Conservation (phyloP, 2,797 vertebrate species). For the Pseudochirops cupreus region DNA sequence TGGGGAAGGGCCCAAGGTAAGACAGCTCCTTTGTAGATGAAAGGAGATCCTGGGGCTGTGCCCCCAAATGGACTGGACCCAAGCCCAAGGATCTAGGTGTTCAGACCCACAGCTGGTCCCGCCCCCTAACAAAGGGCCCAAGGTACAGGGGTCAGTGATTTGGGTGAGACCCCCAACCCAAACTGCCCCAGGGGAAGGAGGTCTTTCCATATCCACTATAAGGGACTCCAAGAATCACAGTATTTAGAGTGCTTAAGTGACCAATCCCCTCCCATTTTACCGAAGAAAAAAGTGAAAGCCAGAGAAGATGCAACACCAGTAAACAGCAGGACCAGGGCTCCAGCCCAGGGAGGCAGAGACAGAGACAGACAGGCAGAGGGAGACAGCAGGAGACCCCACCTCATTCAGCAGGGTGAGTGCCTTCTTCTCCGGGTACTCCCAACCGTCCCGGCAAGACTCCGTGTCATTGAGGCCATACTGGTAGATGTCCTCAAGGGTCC, state of each 20-base stretch:
- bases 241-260: not conserved
- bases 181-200: not conserved
- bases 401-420: conserved; percentile 86
- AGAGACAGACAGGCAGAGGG: not conserved
- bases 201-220: not conserved
- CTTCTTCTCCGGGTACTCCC: conserved; percentile 83
- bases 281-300: not conserved
- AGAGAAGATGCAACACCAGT: too few species aligned
- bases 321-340: not conserved
- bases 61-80: not conserved
- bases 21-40: too few species aligned
- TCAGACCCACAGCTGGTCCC: not conserved
- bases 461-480: conserved; percentile 88
- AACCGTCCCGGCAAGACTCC: conserved; percentile 86
- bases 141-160: not conserved
- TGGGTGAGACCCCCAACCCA: not conserved
- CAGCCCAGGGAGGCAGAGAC: not conserved
- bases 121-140: not conserved
- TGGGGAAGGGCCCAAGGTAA: not conserved
- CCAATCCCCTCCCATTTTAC: not conserved
- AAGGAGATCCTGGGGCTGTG: not conserved
- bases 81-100: not conserved
- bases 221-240: not conserved
- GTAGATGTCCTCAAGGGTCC: conserved; percentile 86
- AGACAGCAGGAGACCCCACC: conserved; percentile 81